Evolutionary conservation across 1,140 invertebrate species (phyloP).

Genomic region (Cydia strobilella): DNA sequence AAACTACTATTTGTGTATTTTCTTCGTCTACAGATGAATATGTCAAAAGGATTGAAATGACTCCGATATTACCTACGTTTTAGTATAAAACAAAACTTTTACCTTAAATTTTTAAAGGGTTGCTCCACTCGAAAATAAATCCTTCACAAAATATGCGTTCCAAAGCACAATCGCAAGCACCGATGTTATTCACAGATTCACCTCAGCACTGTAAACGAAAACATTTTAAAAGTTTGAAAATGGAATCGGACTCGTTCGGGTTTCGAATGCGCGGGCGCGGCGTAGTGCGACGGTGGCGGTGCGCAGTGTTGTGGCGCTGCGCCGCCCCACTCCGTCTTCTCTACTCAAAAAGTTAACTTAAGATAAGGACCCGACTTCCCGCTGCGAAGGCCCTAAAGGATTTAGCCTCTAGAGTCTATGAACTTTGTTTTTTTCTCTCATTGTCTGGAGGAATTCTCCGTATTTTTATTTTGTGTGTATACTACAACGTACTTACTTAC

Average conservation of each 20-base stretch:
- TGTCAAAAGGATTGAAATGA: background rate
- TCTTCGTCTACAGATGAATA: background rate
- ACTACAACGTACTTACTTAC: slow-evolving; percentile 1
- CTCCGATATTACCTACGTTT: background rate
- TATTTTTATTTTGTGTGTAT: slow-evolving; percentile 37
- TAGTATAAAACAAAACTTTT: slow-evolving; percentile 46
- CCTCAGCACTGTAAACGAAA: slow-evolving; percentile 64
- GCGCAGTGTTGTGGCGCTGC: slow-evolving; percentile 46
- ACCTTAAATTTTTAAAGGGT: slow-evolving; percentile 56
- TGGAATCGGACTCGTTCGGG: slow-evolving; percentile 46
- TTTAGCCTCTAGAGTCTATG: slow-evolving; percentile 53
- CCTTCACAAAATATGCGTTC: slow-evolving; percentile 50
- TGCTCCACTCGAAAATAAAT: slow-evolving; percentile 53
- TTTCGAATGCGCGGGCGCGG: slow-evolving; percentile 61
- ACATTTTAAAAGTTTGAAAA: slow-evolving; percentile 62
- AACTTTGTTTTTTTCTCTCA: slow-evolving; percentile 56
- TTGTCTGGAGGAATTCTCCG: slow-evolving; percentile 41
- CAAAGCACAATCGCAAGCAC: slow-evolving; percentile 49
- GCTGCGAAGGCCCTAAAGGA: slow-evolving; percentile 63
- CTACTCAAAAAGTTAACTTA: slow-evolving; percentile 33
- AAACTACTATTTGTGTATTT: background rate
- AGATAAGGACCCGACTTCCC: slow-evolving; percentile 67
- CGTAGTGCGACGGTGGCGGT: slow-evolving; percentile 53
- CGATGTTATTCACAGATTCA: slow-evolving; percentile 50
- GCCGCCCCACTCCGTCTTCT: slow-evolving; percentile 56